Evolutionary conservation across 2,888 invertebrate species (phyloP).

Genomic region (Mesorhabditis belari): DNA sequence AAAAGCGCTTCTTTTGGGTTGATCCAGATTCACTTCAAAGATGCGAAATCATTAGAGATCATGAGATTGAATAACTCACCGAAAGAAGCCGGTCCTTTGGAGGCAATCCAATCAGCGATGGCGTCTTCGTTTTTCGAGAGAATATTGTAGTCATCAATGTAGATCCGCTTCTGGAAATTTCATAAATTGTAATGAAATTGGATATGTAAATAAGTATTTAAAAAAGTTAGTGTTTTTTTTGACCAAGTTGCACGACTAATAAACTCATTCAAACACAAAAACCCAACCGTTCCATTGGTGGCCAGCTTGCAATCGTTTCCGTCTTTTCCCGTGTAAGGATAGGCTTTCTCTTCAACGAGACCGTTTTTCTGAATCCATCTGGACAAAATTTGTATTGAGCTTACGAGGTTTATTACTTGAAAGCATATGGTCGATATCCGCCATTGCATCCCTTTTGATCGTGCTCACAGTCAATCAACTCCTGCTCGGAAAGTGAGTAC

Average conservation of each 20-base stretch:
- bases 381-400: conserved; percentile 1
- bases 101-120: conserved; percentile 41
- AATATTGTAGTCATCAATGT: conserved; percentile 20
- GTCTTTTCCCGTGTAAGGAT: conserved; percentile 22
- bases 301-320: no score
- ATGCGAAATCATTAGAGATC: no score
- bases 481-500: conserved; percentile 35
- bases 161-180: conserved; percentile 19
- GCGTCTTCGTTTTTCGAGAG: conserved; percentile 25
- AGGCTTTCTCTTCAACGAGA: conserved; percentile 22
- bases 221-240: no score
- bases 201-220: no score
- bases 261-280: no score
- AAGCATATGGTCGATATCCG: conserved; percentile 34
- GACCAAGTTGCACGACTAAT: no score
- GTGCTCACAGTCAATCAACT: conserved; percentile 41
- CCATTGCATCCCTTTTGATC: conserved; percentile 37
- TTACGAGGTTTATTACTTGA: conserved; percentile 15
- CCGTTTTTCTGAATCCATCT: conserved; percentile 32
- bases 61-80: no score
- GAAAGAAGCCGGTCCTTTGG: conserved; percentile 38
- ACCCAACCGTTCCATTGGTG: no score
- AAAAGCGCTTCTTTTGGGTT: no score
- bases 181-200: background rate
- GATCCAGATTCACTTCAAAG: no score